A percentile compares a stretch with the other conserved stretches of the same genome.
These are phyloP conservation scores for Tanytarsus gracilentus DNA, from an alignment of 2,888 invertebrate species.

Conservation along the genomic window DNA sequence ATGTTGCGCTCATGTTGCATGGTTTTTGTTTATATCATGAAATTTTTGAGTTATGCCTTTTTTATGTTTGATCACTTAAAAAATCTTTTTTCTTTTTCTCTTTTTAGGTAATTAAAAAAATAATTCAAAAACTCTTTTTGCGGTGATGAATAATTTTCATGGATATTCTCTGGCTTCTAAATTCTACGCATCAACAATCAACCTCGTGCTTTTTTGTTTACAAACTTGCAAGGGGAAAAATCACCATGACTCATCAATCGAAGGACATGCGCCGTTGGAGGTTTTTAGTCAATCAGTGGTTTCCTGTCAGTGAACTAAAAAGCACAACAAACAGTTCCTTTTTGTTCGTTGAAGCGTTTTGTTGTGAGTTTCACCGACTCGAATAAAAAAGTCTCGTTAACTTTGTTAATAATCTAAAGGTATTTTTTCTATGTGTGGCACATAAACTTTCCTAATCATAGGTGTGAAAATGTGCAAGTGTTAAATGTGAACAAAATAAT, in stretches of 20 bases:
- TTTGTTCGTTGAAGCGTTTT: constrained; percentile 19
- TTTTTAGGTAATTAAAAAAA: constrained; percentile 21
- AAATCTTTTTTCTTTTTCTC: constrained; percentile 10
- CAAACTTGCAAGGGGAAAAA: constrained; percentile 23
- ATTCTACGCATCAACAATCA: constrained; percentile 2
- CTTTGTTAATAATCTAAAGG: not conserved
- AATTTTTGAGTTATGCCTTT: not conserved
- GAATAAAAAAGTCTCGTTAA: not conserved
- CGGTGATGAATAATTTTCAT: not conserved
- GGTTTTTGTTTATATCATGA: not conserved
- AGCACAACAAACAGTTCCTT: constrained; percentile 3
- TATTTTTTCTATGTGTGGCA: not conserved
- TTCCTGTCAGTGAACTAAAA: constrained; percentile 19
- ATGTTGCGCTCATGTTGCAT: not conserved
- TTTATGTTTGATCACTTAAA: not conserved
- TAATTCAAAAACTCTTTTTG: not conserved
- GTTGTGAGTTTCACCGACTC: constrained; percentile 11
- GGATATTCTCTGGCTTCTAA: too few species aligned
- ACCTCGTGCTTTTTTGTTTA: constrained; percentile 24
- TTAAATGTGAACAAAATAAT: not conserved
- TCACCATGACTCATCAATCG: constrained; percentile 16
- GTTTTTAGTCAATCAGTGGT: not conserved
- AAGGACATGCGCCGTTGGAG: not conserved
- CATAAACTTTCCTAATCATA: too few species aligned
- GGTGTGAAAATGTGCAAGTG: constrained; percentile 12